Evolutionary conservation across 1,140 invertebrate genomes (phyloP).

Genomic region (Cepaea nemoralis): DNA sequence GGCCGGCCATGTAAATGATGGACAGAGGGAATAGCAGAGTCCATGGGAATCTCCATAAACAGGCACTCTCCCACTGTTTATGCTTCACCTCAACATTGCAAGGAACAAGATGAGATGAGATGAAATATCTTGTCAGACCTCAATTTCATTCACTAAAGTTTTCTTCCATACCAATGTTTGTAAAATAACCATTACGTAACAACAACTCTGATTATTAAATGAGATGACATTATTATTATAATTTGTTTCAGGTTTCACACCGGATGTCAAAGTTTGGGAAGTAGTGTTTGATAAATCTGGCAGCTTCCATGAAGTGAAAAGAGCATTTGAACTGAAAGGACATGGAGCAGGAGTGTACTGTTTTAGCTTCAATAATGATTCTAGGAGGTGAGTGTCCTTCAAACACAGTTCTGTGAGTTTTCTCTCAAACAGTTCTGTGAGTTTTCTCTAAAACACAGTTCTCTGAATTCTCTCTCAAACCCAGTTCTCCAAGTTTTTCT

Average conservation of each 20-base stretch:
- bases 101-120: too few species aligned
- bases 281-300: conserved; percentile 82
- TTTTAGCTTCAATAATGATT: conserved; percentile 85
- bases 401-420: background rate
- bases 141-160: too few species aligned
- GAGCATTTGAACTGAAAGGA: conserved; percentile 85
- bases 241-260: conserved; percentile 81
- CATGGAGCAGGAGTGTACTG: conserved; percentile 86
- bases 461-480: background rate
- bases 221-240: background rate
- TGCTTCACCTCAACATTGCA: too few species aligned
- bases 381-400: conserved; percentile 73
- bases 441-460: background rate
- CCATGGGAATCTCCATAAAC: too few species aligned
- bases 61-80: too few species aligned
- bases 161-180: too few species aligned
- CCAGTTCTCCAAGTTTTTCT: background rate
- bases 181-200: too few species aligned
- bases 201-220: too few species aligned
- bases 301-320: conserved; percentile 82
- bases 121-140: too few species aligned
- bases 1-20: too few species aligned
- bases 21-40: too few species aligned
- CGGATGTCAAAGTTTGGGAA: conserved; percentile 89
- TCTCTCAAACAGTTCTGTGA: background rate